Percentiles rank a stretch among this genome's conserved stretches.
Conservation (phyloP, 2,113 vertebrate genomes). For the Ageneiosus marmoratus region DNA sequence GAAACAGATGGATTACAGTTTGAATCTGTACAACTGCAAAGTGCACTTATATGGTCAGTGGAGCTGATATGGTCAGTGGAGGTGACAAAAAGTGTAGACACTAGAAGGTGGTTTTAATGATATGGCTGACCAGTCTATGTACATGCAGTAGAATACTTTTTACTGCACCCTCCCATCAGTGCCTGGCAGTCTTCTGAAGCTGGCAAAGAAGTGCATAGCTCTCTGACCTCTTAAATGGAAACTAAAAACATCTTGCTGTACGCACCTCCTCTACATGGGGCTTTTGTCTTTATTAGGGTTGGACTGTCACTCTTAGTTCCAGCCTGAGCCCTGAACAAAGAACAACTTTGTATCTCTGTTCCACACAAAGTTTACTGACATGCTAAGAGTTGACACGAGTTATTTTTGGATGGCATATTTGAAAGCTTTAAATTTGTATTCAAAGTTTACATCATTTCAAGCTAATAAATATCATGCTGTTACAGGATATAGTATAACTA, state of each 20-base stretch:
- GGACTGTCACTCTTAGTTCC: not conserved
- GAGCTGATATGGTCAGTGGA: too few relatives aligned
- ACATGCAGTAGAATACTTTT: not conserved
- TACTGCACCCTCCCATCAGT: not conserved
- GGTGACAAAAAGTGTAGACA: too few relatives aligned
- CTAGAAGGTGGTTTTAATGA: too few relatives aligned
- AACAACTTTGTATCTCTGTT: not conserved
- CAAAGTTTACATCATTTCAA: not conserved
- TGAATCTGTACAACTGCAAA: too few relatives aligned
- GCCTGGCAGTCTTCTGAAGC: constrained; percentile 5
- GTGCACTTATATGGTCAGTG: too few relatives aligned
- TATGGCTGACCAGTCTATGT: too few relatives aligned
- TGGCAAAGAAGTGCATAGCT: not conserved
- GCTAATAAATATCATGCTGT: too few relatives aligned
- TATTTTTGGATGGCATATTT: not conserved
- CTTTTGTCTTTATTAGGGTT: constrained; percentile 49
- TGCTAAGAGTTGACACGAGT: not conserved
- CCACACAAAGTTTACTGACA: not conserved
- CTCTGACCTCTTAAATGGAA: not conserved
- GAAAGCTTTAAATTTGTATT: not conserved
- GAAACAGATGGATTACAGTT: too few relatives aligned
- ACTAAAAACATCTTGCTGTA: constrained; percentile 29
- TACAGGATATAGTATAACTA: too few relatives aligned
- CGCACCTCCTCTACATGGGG: constrained; percentile 11
- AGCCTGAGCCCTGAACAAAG: constrained; percentile 26